Conservation (phyloP, 2,888 invertebrate species). For the Elysia crispata region DNA sequence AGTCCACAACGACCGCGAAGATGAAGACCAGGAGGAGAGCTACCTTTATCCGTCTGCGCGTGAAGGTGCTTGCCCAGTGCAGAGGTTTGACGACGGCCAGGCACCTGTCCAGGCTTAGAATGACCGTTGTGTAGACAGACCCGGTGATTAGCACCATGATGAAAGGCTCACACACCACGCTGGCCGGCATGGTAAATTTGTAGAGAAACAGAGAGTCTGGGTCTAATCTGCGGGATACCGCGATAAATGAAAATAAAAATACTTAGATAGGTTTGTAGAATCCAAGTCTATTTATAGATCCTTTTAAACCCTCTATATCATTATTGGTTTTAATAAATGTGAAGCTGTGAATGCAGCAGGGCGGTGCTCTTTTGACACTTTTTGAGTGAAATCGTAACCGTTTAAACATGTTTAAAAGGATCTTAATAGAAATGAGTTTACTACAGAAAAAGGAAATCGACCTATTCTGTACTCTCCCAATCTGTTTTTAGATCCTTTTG, state of each 20-base stretch:
- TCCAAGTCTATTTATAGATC: too few species aligned
- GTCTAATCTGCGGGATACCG: slow-evolving; percentile 10
- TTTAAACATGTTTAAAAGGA: too few species aligned
- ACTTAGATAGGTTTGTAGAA: neutral
- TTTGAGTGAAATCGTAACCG: too few species aligned
- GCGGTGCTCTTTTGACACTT: too few species aligned
- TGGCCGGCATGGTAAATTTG: slow-evolving; percentile 23
- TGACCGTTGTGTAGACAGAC: slow-evolving; percentile 35
- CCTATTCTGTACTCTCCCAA: too few species aligned
- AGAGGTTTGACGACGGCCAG: slow-evolving; percentile 27
- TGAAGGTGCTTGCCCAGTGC: neutral
- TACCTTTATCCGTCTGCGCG: slow-evolving; percentile 6
- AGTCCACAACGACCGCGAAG: neutral
- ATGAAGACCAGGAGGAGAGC: slow-evolving; percentile 13
- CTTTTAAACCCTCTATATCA: neutral
- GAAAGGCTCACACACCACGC: slow-evolving; percentile 27
- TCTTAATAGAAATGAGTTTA: too few species aligned
- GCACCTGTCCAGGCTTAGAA: slow-evolving; percentile 36
- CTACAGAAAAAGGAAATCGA: too few species aligned
- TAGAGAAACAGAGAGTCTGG: neutral
- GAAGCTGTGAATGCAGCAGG: too few species aligned
- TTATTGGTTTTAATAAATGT: too few species aligned
- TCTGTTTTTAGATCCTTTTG: too few species aligned
- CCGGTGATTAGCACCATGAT: neutral
- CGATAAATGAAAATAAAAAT: neutral